These are phyloP conservation scores for Rhea americana DNA, from an alignment of 2,113 vertebrate species.

Conservation along the genomic window DNA sequence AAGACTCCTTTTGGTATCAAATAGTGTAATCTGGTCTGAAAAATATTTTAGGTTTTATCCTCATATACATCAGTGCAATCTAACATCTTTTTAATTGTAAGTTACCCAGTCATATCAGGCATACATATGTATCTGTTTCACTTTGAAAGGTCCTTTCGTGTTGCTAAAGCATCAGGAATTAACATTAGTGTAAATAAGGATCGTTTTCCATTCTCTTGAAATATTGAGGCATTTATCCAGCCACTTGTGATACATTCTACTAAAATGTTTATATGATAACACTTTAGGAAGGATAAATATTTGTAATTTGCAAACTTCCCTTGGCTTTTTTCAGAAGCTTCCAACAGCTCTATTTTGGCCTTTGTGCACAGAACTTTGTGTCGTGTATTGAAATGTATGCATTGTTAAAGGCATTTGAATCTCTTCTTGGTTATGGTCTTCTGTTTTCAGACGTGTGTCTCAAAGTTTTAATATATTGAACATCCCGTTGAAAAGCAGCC, in stretches of 20 bases:
- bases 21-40: not conserved
- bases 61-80: not conserved
- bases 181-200: not conserved
- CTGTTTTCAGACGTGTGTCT: not conserved
- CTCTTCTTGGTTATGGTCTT: not conserved
- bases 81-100: not conserved
- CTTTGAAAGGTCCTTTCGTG: not conserved
- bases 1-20: not conserved
- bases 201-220: not conserved
- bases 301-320: not conserved
- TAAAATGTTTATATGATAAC: not conserved
- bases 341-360: not conserved
- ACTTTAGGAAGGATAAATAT: not conserved
- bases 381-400: accelerated
- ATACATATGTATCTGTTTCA: not conserved
- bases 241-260: not conserved
- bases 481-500: not conserved
- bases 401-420: not conserved
- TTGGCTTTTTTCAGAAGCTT: not conserved
- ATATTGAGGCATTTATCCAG: not conserved
- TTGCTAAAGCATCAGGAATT: not conserved
- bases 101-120: not conserved
- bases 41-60: not conserved
- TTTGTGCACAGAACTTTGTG: not conserved
- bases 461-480: not conserved